These are phyloP conservation scores for Phataginus tetradactyla DNA, from an alignment of 2,797 vertebrate genomes.

Conservation along the genomic window DNA sequence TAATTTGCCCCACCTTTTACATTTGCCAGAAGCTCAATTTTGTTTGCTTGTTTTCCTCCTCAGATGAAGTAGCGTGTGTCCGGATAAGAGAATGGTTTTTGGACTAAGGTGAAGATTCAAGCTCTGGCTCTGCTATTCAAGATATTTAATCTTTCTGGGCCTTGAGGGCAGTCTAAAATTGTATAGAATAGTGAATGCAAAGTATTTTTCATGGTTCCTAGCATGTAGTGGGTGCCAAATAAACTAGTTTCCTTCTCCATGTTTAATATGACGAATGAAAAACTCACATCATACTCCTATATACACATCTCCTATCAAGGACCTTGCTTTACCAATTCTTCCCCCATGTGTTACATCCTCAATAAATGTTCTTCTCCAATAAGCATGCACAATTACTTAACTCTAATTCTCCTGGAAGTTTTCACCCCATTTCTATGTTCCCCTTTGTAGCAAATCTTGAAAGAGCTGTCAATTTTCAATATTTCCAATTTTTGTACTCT, in stretches of 20 bases:
- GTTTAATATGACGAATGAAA: not conserved
- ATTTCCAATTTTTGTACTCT: not conserved
- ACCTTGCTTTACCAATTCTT: not conserved
- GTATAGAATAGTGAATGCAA: not conserved
- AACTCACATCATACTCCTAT: fast-evolving
- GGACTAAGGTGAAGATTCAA: not conserved
- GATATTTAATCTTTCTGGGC: not conserved
- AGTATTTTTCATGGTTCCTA: not conserved
- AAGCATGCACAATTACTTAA: not conserved
- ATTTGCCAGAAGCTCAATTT: not conserved
- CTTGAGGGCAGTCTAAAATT: not conserved
- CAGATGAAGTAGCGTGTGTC: not conserved
- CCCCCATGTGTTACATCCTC: not conserved
- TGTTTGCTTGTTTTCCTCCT: not conserved
- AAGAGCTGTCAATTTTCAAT: not conserved
- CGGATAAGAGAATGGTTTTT: not conserved
- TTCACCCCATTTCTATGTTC: not conserved
- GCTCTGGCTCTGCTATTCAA: not conserved
- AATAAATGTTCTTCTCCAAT: not conserved
- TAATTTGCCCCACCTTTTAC: not conserved
- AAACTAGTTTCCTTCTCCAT: not conserved
- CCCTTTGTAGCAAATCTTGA: not conserved
- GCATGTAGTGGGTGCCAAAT: not conserved
- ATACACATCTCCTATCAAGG: not conserved
- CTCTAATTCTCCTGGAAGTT: not conserved